Percentiles rank a stretch among this genome's conserved stretches.
phyloP scores from a whole-genome alignment of 2,797 vertebrate genomes.

The Danio choprae region DNA sequence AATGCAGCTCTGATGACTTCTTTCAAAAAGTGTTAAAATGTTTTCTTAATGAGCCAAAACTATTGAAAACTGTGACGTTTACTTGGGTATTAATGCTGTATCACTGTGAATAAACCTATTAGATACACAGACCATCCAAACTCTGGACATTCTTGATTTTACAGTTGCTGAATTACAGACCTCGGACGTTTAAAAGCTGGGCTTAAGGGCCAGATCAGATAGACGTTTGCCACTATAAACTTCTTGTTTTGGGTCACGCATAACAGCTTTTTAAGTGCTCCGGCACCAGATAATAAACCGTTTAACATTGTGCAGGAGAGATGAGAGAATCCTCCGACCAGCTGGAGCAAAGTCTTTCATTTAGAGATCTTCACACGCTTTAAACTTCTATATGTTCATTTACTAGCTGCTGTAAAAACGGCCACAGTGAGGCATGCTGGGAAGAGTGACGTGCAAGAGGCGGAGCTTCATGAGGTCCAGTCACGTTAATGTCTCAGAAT shows the following conservation, averaged over 20 bases:
- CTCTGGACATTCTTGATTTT: neutral
- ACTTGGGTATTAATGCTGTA: neutral
- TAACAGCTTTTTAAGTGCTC: constrained; percentile 25
- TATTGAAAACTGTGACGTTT: neutral
- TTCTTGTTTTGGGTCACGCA: constrained; percentile 24
- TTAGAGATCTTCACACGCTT: constrained; percentile 40
- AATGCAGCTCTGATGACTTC: neutral
- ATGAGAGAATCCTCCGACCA: constrained; percentile 12
- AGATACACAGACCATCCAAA: neutral
- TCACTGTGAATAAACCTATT: neutral
- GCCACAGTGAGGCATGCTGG: constrained; percentile 42
- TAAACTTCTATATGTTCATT: constrained; percentile 41
- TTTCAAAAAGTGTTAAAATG: too few relatives aligned
- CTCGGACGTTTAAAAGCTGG: constrained; percentile 26
- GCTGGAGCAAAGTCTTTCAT: constrained; percentile 16
- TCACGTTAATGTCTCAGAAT: neutral
- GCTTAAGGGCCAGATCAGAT: constrained; percentile 23
- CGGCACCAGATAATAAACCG: constrained; percentile 40
- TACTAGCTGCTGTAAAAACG: constrained; percentile 29
- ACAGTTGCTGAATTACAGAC: constrained; percentile 33
- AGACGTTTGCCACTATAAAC: constrained; percentile 35
- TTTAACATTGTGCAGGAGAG: constrained; percentile 15
- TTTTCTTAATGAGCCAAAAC: too few relatives aligned
- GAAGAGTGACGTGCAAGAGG: constrained; percentile 21
- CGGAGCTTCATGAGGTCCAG: constrained; percentile 1